These are phyloP conservation scores for Thymelicus sylvestris DNA, from an alignment of 2,888 invertebrate genomes.

Conservation along the genomic window DNA sequence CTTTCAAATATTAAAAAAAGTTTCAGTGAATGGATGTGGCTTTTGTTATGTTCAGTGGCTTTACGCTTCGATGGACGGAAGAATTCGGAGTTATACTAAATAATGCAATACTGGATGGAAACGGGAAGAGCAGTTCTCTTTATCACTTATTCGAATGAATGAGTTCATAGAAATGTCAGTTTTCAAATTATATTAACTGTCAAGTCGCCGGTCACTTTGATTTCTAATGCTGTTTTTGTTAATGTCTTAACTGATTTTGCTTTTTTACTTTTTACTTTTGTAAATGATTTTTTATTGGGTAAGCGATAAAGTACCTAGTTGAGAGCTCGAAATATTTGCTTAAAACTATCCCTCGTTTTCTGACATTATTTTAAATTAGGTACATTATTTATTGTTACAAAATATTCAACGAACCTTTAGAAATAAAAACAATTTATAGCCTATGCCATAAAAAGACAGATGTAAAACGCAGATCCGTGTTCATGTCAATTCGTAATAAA, in stretches of 20 bases:
- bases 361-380: too few species aligned
- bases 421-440: not conserved
- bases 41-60: constrained; percentile 24
- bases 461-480: not conserved
- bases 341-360: too few species aligned
- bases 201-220: too few species aligned
- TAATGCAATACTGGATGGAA: not conserved
- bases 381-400: too few species aligned
- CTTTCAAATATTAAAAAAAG: constrained; percentile 35
- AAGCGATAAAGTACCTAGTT: too few species aligned
- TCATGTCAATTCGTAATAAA: not conserved
- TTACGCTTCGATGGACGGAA: constrained; percentile 18
- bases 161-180: not conserved
- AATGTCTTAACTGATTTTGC: too few species aligned
- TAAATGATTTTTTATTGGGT: too few species aligned
- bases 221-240: too few species aligned
- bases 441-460: not conserved
- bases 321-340: too few species aligned
- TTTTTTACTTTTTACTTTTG: too few species aligned
- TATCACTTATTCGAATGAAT: not conserved
- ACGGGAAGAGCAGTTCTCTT: not conserved
- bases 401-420: too few species aligned
- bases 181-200: too few species aligned
- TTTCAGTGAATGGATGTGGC: constrained; percentile 22
- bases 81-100: constrained; percentile 17